Percentiles rank a stretch among this genome's conserved stretches.
These are phyloP conservation scores for Drosophila dunni DNA, from an alignment of 1,140 invertebrate species.

Conservation along the genomic window DNA sequence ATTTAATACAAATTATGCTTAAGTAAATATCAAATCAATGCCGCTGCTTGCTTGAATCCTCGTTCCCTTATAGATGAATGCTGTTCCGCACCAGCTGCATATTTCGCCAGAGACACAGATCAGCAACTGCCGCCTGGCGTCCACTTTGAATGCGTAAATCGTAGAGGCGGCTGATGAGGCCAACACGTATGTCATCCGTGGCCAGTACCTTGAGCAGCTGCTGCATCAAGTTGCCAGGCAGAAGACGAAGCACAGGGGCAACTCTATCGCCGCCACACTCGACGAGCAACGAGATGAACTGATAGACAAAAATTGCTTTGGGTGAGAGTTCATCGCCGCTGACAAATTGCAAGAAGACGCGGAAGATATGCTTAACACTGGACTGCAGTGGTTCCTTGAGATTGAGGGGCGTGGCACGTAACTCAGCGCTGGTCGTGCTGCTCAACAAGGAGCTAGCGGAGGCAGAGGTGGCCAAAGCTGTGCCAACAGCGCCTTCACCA, in stretches of 20 bases:
- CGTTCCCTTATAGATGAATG: conserved; percentile 66
- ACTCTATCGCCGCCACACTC: conserved; percentile 92
- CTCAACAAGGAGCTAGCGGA: conserved; percentile 41
- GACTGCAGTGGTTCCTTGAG: conserved; percentile 88
- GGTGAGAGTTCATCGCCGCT: conserved; percentile 91
- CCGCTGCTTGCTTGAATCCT: not conserved
- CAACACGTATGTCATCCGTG: conserved; percentile 80
- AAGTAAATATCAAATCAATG: conserved; percentile 42
- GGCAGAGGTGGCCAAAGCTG: conserved; percentile 54
- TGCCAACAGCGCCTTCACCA: conserved; percentile 77
- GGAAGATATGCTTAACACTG: conserved; percentile 88
- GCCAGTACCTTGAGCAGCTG: conserved; percentile 90
- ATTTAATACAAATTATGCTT: conserved; percentile 57
- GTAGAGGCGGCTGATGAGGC: conserved; percentile 87
- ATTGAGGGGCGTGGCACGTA: conserved; percentile 57
- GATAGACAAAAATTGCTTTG: conserved; percentile 93
- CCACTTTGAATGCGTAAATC: conserved; percentile 90
- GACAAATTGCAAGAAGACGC: conserved; percentile 90
- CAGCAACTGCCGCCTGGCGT: conserved; percentile 91
- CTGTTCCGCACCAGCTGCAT: conserved; percentile 87
- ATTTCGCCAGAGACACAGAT: conserved; percentile 92
- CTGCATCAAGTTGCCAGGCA: conserved; percentile 91
- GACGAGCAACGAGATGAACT: conserved; percentile 92
- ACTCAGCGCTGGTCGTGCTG: conserved; percentile 31
- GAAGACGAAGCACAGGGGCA: conserved; percentile 90